phyloP scores from a whole-genome alignment of 2,113 vertebrate genomes.

The Serinus canaria region DNA sequence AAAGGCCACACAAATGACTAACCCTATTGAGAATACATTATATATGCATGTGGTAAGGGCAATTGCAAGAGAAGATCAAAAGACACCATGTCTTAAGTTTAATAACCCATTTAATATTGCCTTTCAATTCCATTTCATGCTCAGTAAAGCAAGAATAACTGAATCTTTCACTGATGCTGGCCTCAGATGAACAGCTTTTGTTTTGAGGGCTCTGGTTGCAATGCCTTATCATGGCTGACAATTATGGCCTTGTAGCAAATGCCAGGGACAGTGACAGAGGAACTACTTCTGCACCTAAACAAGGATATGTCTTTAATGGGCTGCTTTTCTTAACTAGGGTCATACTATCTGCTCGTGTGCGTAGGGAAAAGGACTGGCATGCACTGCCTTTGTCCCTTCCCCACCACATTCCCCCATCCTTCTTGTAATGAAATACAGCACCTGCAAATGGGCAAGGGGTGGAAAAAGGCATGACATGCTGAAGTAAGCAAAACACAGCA shows the following conservation, averaged over 20 bases:
- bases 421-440: background rate
- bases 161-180: constrained; percentile 66
- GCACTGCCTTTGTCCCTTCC: background rate
- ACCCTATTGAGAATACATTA: constrained; percentile 26
- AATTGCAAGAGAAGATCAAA: constrained; percentile 68
- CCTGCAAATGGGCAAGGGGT: background rate
- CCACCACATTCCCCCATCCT: background rate
- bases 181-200: constrained; percentile 70
- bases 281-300: background rate
- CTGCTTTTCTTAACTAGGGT: background rate
- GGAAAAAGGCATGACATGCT: background rate
- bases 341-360: background rate
- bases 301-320: background rate
- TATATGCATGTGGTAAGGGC: constrained; percentile 14
- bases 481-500: constrained; percentile 13
- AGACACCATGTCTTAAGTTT: constrained; percentile 74
- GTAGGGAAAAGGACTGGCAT: background rate
- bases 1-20: constrained; percentile 27
- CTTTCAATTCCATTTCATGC: constrained; percentile 82
- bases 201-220: constrained; percentile 62
- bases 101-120: constrained; percentile 79
- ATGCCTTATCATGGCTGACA: constrained; percentile 45
- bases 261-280: background rate
- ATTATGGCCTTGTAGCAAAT: constrained; percentile 16
- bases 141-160: constrained; percentile 79